Evolutionary conservation across 1,140 invertebrate species (phyloP), one percentile per base, ranked within the genome.

Genomic region (Drosophila pallidifrons): DNA sequence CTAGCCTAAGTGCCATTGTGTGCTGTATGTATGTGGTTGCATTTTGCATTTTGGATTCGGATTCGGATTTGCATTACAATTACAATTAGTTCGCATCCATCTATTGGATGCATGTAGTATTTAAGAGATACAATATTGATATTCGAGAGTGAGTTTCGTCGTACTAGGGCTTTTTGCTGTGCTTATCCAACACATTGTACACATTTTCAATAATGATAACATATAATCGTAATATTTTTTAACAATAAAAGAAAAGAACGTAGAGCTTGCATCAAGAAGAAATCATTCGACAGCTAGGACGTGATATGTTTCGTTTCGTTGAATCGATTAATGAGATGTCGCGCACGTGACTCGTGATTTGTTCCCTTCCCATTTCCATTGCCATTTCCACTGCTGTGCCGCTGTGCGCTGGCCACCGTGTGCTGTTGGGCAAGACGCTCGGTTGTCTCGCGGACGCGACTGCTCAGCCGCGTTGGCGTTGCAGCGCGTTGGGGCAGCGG

Each of bases 401-500:
- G 55, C 54, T 79, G 86, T 47, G 86, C 87, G 47, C 82, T 90
- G 41, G 87, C 57, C 64, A 91, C 75, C 15, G 91, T 92, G 45
- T 92, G 91, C 65, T 92, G 91, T 64, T 89, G 82, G 74, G 92
- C 79, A 59, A 92, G 81, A 41, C 92, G 87, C 51, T 90, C 90
- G 20, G 92, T 82, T 5, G 91, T 79, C 75, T 92, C 92, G 0
- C 77, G 79, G 11, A 92, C 91, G 16, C 92, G 89, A 70, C 77
- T 81, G 79, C 89, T 92, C 87, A 92, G 81, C 91, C 91, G 77
- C 83, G 89, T 81, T 51, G 76, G 65, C 63, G 89, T 85, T 64
- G 81, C 73, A 30, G 86, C 60, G 6, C 87, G 83, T 46, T 75
- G 69, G n/a, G 85, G 79, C 65, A 92, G 57, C 38, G 91, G 91